Evolutionary conservation across 2,888 invertebrate genomes (phyloP).

Genomic region (Carterocephalus palaemon): DNA sequence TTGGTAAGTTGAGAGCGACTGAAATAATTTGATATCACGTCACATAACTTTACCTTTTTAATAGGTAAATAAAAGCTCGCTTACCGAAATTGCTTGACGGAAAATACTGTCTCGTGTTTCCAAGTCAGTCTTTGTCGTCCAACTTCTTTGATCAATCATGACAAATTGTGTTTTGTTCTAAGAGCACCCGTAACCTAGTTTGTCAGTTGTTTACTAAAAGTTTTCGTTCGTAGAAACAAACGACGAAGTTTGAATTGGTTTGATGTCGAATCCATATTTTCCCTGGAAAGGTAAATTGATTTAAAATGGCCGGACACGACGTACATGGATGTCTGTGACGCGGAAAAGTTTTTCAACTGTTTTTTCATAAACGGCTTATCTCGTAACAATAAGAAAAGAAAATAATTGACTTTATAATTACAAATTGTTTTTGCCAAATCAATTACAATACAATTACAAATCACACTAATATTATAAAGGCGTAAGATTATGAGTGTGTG

Average conservation of each 20-base stretch:
- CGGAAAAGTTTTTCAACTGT: not conserved
- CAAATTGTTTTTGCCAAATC: too few relatives aligned
- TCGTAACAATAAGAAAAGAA: too few relatives aligned
- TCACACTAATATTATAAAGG: too few relatives aligned
- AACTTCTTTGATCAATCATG: constrained; percentile 75
- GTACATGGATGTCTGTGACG: not conserved
- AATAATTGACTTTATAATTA: too few relatives aligned
- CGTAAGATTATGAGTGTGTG: too few relatives aligned
- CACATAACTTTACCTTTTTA: constrained; percentile 20
- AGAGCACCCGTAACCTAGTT: constrained; percentile 60
- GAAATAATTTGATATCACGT: constrained; percentile 14
- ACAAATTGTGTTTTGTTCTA: constrained; percentile 72
- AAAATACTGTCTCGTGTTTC: constrained; percentile 52
- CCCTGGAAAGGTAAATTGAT: constrained; percentile 19
- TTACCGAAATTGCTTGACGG: constrained; percentile 33
- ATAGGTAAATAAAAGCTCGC: constrained; percentile 19
- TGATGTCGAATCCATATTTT: constrained; percentile 40
- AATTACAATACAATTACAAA: too few relatives aligned
- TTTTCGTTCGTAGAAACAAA: constrained; percentile 54
- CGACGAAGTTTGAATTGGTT: constrained; percentile 54
- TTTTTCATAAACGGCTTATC: too few relatives aligned
- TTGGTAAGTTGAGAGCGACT: not conserved
- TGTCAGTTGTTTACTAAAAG: constrained; percentile 59
- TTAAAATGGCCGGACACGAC: constrained; percentile 12
- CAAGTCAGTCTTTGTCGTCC: constrained; percentile 51